Base-by-base conservation (phyloP, 2,113 vertebrate genomes). In the Recurvirostra avosetta region DNA sequence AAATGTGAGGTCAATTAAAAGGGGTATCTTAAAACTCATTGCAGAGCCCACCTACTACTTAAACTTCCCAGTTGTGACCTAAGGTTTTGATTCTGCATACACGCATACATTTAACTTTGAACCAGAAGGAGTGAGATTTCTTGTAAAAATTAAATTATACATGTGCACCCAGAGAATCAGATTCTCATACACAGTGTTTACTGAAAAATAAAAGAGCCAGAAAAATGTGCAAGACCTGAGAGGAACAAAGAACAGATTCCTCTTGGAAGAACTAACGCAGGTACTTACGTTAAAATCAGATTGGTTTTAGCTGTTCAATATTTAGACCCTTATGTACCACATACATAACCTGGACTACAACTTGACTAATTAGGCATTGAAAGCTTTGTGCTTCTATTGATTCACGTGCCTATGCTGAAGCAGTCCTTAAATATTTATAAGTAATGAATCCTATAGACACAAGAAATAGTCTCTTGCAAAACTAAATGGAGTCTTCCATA, bases 101-200 rank as follows among this genome's bases (percentile, higher is more conserved):
- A 45, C 53, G 56, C 70, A 75, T 58, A 36, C 9, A 4, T 58
- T 92, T 67, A 77, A 68, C 40, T 86, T 63, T 21, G 43, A 88
- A 49, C 36, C 68, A 87, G 63, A 7, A 93, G n/a, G 70, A 96
- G 19, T 23, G 73, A 84, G 36, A 94, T 62, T 86, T 86, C 71
- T 56, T 80, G 79, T 86, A 80, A 90, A 93, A 96, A 74, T 68
- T 81, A 73, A 94, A 89, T 91, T 92, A 92, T 87, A 49, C n/a
- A 79, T 53, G 40, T 89, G 66, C 36, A 50, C 34, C 40, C 65
- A 43, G 76, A 94, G 68, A 77, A 86, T 89, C 40, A 52, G 43
- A 74, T 43, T 88, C 68, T 59, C 36, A 4, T 43, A 61, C 16
- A 73, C 27, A 49, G 17, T 68, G 73, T 92, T 94, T 87, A 91